phyloP scores from a whole-genome alignment of 2,888 invertebrate species.

The Cephus nigrinus region DNA sequence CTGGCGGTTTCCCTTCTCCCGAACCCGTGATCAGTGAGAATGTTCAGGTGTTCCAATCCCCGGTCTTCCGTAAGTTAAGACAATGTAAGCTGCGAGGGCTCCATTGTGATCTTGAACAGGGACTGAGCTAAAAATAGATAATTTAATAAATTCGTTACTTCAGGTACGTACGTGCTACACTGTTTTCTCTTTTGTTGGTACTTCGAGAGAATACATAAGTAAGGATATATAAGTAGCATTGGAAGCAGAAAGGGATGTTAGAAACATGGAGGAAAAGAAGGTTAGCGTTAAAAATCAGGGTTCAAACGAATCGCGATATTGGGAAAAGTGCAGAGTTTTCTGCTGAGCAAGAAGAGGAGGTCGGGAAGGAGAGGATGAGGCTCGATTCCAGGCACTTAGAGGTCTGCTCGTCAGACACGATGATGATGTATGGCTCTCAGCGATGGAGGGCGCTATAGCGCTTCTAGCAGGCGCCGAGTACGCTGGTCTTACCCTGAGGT shows the following conservation, averaged over 20 bases:
- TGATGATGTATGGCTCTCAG: constrained; percentile 56
- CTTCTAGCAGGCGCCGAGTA: background rate
- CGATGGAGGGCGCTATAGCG: constrained; percentile 42
- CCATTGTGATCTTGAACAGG: background rate
- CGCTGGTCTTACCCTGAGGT: background rate
- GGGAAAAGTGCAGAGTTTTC: constrained; percentile 18
- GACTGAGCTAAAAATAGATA: background rate
- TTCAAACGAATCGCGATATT: constrained; percentile 7
- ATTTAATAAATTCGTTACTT: background rate
- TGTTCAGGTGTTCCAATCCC: too few species aligned
- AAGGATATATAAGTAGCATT: background rate
- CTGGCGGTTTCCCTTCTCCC: too few species aligned
- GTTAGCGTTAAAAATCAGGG: constrained; percentile 15
- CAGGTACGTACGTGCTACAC: background rate
- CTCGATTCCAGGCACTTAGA: constrained; percentile 54
- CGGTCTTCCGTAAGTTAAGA: too few species aligned
- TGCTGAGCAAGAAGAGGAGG: constrained; percentile 17
- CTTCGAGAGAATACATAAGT: background rate
- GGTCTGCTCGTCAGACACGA: constrained; percentile 47
- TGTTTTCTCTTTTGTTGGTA: background rate
- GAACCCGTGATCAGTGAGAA: too few species aligned
- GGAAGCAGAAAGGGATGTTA: background rate
- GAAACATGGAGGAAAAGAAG: background rate
- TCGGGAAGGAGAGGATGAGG: constrained; percentile 14
- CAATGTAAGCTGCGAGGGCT: too few species aligned